phyloP scores from a whole-genome alignment of 2,113 vertebrate species.

The Grallaria varia region DNA sequence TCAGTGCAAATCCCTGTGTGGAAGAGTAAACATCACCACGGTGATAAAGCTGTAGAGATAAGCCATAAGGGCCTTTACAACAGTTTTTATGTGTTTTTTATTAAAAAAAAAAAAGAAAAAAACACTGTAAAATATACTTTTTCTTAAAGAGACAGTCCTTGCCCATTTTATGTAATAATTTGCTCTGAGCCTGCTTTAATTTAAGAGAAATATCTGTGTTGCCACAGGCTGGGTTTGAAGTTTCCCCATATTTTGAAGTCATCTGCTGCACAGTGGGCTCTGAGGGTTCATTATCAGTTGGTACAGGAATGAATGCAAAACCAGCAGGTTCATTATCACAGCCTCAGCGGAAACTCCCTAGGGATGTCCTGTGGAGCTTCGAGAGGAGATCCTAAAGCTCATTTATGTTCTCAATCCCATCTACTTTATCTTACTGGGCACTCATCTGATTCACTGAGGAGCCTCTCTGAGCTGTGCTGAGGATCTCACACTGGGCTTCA shows the following conservation, averaged over 20 bases:
- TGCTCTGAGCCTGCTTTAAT: background rate
- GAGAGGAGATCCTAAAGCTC: background rate
- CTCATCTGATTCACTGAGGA: background rate
- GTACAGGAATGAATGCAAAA: background rate
- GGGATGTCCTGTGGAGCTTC: background rate
- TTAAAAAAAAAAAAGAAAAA: too few species aligned
- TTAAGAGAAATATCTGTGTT: background rate
- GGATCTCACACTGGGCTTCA: background rate
- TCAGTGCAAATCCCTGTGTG: background rate
- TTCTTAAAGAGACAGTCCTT: background rate
- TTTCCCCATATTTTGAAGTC: background rate
- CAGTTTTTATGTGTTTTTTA: background rate
- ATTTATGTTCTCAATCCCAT: background rate
- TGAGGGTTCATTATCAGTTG: background rate
- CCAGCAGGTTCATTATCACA: background rate
- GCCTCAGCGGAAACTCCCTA: background rate
- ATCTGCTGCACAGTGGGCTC: background rate
- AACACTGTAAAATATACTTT: background rate
- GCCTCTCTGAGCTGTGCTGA: background rate
- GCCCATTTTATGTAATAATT: background rate
- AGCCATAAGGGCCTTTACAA: background rate
- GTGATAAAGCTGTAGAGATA: background rate
- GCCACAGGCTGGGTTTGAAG: background rate
- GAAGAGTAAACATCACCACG: background rate
- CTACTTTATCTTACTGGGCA: background rate